Evolutionary conservation across 2,888 invertebrate genomes (phyloP), one percentile per base, ranked within the genome.

Genomic region (Chrysolina americana): DNA sequence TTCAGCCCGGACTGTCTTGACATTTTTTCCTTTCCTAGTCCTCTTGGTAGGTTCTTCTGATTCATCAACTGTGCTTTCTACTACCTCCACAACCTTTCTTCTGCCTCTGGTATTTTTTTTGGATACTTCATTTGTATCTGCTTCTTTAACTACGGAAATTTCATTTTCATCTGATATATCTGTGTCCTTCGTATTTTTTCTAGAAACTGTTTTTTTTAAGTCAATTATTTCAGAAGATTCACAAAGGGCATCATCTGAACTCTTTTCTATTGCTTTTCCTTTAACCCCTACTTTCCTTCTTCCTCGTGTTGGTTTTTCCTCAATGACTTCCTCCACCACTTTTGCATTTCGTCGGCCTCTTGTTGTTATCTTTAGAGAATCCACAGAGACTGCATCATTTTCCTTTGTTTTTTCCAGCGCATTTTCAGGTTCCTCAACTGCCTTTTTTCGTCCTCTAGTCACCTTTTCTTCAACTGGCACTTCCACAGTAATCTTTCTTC

Each of bases 1-100:
- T 36, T 59, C 59, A 59, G 59, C 15, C 17, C 36, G 59, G n/a
- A 47, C 47, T n/a, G 47, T 47, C 47, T 5, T 47, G 47, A 15
- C 15, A 47, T 15, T 47, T 47, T 15, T 1, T n/a, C 47, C 47
- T 15, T n/a, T 13, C 15, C n/a, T 47, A 4, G 47, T 47, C 47
- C 15, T 47, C 6, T 47, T 47, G 8, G 47, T 2, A 47, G 47
- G 15, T n/a, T 47, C 47, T 47, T 47, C 47, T n/a, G 47, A 4
- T 0, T 47, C 47, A 15, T 47, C 47, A n/a, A 15, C 47, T n/a
- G 47, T 47, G 47, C n/a, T 47, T 47, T 47, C 47, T 47, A 47
- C 47, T 15, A 15, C 47, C n/a, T 47, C 47, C n/a, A 64, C 23
- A 72, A 66, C 71, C 62, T 72, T 71, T 2, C 71, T 65, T 65